Conservation (phyloP, 2,113 vertebrate genomes). For the Calyptommatus sinebrachiatus region DNA sequence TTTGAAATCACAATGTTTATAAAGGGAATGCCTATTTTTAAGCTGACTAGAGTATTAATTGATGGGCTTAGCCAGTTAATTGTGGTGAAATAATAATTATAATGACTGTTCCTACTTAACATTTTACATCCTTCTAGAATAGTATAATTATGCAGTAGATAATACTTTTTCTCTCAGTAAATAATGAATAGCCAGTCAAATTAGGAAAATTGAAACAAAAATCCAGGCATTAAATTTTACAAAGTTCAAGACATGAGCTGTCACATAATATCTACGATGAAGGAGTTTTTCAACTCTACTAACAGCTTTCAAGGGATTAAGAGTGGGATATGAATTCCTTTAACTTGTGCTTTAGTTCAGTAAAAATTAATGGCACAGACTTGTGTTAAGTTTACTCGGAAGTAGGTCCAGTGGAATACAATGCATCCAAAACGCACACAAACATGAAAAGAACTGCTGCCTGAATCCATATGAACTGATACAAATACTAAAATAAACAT, state of each 20-base stretch:
- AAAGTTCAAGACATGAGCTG: neutral
- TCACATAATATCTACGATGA: neutral
- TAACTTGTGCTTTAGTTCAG: neutral
- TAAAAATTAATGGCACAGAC: neutral
- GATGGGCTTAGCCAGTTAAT: neutral
- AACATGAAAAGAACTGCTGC: neutral
- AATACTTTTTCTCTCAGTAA: neutral
- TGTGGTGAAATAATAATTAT: neutral
- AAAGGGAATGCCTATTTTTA: neutral
- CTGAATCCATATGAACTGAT: neutral
- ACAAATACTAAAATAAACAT: conserved; percentile 6
- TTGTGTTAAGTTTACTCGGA: neutral
- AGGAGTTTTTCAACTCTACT: neutral
- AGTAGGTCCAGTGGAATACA: neutral
- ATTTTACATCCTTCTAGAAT: neutral
- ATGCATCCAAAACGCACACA: neutral
- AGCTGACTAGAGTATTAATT: conserved; percentile 6
- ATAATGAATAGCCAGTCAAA: neutral
- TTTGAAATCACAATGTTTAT: neutral
- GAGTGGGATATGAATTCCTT: neutral
- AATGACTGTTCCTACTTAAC: neutral
- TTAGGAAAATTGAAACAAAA: neutral
- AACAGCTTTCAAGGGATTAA: conserved; percentile 6
- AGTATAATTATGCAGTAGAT: neutral
- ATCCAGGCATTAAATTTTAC: neutral